Base-by-base conservation (phyloP, 2,113 vertebrate species). In the Centropus bengalensis region DNA sequence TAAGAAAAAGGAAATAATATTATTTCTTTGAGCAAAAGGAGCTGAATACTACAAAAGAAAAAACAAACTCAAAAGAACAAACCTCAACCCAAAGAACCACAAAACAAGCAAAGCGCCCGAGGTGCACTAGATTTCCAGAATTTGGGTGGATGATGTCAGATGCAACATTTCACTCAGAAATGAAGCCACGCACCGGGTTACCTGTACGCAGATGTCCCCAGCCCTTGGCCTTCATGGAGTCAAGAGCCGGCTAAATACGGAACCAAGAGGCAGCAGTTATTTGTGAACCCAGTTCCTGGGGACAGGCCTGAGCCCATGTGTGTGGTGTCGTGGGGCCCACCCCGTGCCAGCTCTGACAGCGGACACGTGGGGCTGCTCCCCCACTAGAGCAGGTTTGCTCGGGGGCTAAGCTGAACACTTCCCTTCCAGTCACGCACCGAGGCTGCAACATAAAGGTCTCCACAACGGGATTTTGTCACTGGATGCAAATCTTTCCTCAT, bases 201-300 rank as follows among this genome's bases (percentile, higher is more conserved):
- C 69, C 28, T 9, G 0, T 0, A 19, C 45, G 9, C 1, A 2
- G 52, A 9, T 69, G 9, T 4, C 14, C 66, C 10, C 2, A 12
- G 47, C 8, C 32, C 33, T 54, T 14, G 38, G 6, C 18, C 51
- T 32, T 26, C 49, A 0, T 0, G 15, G 13, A 24, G 5, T 4
- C 49, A 1, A 3, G 36, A n/a, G 11, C 4, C 33, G 32, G 20
- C 40, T 32, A 17, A 21, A 30, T 36, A 16, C 42, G 26, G 47
- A 44, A 7, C 27, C 18, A 10, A 47, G 33, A 9, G 27, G 78
- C 71, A 74, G 51, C 14, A 30, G 27, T 16, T 26, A 33, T 19
- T 27, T 21, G 22, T 15, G 42, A 32, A 28, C 15, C 17, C 73
- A 27, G 67, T 8, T 52, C 73, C 49, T 10, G 32, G 16, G 14